These are phyloP conservation scores for Acromyrmex charruanus DNA, from an alignment of 1,140 invertebrate genomes.

Conservation along the genomic window DNA sequence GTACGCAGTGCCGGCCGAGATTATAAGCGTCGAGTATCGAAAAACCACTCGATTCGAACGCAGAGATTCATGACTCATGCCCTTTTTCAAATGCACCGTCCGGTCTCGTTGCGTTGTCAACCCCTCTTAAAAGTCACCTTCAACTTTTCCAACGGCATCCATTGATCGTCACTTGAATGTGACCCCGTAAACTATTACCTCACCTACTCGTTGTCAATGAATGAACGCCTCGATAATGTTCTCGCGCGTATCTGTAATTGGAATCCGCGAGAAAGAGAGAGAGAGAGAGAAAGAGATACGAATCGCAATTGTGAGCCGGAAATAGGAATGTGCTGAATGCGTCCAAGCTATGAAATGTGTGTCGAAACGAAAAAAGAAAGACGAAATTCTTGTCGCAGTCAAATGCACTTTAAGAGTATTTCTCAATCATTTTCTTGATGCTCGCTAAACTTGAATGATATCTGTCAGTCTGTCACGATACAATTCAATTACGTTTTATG, in stretches of 20 bases:
- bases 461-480: neutral
- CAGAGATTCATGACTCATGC: conserved; percentile 31
- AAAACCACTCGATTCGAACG: conserved; percentile 1
- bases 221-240: conserved; percentile 54
- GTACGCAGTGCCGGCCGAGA: conserved; percentile 9
- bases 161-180: conserved; percentile 23
- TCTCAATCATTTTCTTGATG: neutral
- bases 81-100: conserved; percentile 16
- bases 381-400: too few relatives aligned
- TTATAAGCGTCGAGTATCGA: conserved; percentile 17
- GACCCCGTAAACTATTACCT: conserved; percentile 47
- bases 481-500: neutral
- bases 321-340: conserved; percentile 49
- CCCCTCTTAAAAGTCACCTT: conserved; percentile 2
- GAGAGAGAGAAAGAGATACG: conserved; percentile 4
- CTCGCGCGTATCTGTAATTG: conserved; percentile 46
- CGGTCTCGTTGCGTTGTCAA: neutral
- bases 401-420: neutral
- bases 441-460: neutral
- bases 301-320: conserved; percentile 43
- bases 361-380: neutral
- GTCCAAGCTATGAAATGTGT: neutral
- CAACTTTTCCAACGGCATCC: conserved; percentile 4
- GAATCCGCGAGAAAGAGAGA: conserved; percentile 26
- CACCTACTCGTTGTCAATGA: conserved; percentile 39